phyloP scores from a whole-genome alignment of 2,113 vertebrate species.

The Ranitomeya imitator region DNA sequence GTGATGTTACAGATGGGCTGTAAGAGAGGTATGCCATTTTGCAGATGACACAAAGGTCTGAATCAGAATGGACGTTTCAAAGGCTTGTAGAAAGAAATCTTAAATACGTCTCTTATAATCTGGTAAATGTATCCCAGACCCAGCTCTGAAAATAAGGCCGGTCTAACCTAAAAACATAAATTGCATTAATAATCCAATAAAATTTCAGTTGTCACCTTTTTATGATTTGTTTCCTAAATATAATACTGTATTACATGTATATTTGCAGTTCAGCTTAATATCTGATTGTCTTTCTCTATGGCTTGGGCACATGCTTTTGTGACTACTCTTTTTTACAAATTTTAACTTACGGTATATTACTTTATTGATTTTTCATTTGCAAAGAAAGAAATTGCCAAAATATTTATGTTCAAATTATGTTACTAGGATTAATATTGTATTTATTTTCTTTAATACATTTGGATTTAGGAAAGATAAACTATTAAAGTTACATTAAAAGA shows the following conservation, averaged over 20 bases:
- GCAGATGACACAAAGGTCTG: constrained; percentile 19
- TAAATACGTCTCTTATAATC: background rate
- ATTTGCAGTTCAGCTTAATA: background rate
- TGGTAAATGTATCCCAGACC: background rate
- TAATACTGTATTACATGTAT: background rate
- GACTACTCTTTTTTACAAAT: background rate
- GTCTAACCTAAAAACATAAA: background rate
- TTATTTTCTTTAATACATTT: background rate
- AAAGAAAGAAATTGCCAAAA: background rate
- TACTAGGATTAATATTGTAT: constrained; percentile 2
- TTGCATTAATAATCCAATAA: background rate
- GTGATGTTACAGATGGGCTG: constrained; percentile 14
- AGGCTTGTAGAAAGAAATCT: background rate
- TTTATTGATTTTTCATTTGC: background rate
- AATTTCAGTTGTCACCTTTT: background rate
- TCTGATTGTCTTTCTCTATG: background rate
- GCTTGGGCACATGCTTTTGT: background rate
- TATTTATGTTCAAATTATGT: background rate
- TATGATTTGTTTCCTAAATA: background rate
- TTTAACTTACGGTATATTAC: background rate
- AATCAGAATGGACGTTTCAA: background rate
- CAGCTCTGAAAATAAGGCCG: background rate
- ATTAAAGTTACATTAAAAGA: constrained; percentile 14
- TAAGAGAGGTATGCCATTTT: constrained; percentile 8
- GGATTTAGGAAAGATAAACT: background rate